Base-by-base conservation (phyloP, 2,888 invertebrate species). In the Cryptophagus acutangulus region DNA sequence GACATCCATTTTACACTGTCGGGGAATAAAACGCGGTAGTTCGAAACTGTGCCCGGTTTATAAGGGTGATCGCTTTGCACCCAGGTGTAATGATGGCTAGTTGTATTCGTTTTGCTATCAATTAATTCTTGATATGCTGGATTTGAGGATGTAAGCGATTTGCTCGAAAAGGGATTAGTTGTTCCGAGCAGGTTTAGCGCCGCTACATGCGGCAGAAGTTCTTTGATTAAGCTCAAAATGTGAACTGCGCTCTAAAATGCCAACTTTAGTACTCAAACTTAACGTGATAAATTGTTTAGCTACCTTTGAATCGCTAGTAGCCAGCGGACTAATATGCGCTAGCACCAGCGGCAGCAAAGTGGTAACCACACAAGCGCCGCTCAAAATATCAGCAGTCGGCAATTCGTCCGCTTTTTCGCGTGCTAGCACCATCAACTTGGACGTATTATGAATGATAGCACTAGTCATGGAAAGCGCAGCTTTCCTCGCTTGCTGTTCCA, bases 61-160 rank as follows among this genome's bases (percentile, higher is more conserved):
- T 97, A 97, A 0, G 97, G 97, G 74, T 97, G 97, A 26, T 94
- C 93, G 65, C 94, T 94, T 71, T 97, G 96, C 1, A 94, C 81
- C 76, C 90, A 83, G 2, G 91, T 87, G 65, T 90, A 93, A 71
- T 89, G 88, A 60, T 85, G 82, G 43, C 89, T 87, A 1, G 90
- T 88, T 16, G 89, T 90, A 35, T 61, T 62, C 2, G 55, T 48
- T 40, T 51, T 55, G 34, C 48, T 49, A 31, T 65, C 65, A 3
- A 43, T 40, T 9, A 40, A 42, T 33, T 63, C 62, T 36, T 55
- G 54, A 49, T 58, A 62, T 18, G 57, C 61, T 13, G 60, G 48
- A 40, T 45, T 57, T 26, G 58, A 52, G 25, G 40, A 46, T 30
- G 46, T 42, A 5, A 50, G 18, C 66, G 53, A 48, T 70, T 39